phyloP scores from a whole-genome alignment of 2,797 vertebrate genomes.

The Tragelaphus oryx region DNA sequence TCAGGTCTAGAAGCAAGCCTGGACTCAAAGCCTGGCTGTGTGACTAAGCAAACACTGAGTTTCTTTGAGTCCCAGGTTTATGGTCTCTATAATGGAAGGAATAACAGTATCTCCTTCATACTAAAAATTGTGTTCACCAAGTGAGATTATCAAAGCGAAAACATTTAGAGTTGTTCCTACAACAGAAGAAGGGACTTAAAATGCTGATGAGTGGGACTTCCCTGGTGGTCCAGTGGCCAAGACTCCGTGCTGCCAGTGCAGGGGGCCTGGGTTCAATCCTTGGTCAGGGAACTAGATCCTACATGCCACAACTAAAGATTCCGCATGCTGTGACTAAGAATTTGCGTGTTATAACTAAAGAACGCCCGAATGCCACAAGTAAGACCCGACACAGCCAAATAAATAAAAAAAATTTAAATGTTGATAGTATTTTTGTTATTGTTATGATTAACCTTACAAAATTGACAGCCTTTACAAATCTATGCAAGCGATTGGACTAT shows the following conservation, averaged over 20 bases:
- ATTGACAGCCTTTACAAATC: neutral
- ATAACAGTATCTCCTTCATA: neutral
- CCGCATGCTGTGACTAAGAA: neutral
- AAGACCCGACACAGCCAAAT: neutral
- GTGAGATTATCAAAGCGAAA: neutral
- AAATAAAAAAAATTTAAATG: neutral
- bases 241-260: rapidly evolving
- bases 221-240: neutral
- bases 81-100: neutral
- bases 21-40: neutral
- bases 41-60: neutral
- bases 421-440: neutral
- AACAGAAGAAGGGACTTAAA: neutral
- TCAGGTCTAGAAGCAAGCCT: neutral
- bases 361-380: neutral
- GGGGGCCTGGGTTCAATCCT: neutral
- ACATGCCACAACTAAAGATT: neutral
- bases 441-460: neutral
- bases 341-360: neutral
- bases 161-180: neutral
- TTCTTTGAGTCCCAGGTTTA: neutral
- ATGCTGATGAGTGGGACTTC: neutral
- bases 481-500: neutral
- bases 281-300: neutral
- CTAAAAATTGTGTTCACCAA: neutral